Evolutionary conservation across 2,113 vertebrate genomes (phyloP).

Genomic region (Colius striatus): DNA sequence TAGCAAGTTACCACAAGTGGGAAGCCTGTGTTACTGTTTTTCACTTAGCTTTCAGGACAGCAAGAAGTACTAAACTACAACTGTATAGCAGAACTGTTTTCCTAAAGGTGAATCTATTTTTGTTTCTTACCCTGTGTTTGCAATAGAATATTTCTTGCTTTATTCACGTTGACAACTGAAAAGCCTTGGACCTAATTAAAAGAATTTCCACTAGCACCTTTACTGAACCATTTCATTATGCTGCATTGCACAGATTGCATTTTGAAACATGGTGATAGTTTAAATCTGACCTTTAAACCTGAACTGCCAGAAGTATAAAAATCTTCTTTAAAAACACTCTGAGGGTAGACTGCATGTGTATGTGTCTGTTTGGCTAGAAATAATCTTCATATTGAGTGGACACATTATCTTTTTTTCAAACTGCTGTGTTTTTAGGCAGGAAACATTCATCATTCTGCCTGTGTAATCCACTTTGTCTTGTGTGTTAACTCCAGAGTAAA

Average conservation of each 20-base stretch:
- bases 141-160: conserved; percentile 77
- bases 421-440: not conserved
- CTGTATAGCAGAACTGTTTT: conserved; percentile 39
- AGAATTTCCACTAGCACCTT: conserved; percentile 86
- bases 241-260: conserved; percentile 86
- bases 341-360: conserved; percentile 45
- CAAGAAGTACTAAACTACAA: conserved; percentile 35
- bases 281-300: conserved; percentile 85
- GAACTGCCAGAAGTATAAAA: conserved; percentile 82
- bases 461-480: not conserved
- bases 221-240: conserved; percentile 89
- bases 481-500: not conserved
- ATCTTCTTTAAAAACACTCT: conserved; percentile 75
- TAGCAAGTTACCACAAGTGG: not conserved
- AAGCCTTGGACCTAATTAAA: conserved; percentile 89
- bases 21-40: not conserved
- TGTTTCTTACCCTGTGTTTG: conserved; percentile 73
- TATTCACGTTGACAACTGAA: conserved; percentile 89
- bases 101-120: conserved; percentile 75
- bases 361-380: conserved; percentile 73
- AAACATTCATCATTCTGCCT: not conserved
- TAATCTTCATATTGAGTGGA: conserved; percentile 64
- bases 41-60: not conserved
- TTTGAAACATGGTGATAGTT: conserved; percentile 85
- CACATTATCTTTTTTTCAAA: not conserved